Evolutionary conservation across 2,888 invertebrate genomes (phyloP), one percentile per base, ranked within the genome.

Genomic region (Gastrophysa polygoni): DNA sequence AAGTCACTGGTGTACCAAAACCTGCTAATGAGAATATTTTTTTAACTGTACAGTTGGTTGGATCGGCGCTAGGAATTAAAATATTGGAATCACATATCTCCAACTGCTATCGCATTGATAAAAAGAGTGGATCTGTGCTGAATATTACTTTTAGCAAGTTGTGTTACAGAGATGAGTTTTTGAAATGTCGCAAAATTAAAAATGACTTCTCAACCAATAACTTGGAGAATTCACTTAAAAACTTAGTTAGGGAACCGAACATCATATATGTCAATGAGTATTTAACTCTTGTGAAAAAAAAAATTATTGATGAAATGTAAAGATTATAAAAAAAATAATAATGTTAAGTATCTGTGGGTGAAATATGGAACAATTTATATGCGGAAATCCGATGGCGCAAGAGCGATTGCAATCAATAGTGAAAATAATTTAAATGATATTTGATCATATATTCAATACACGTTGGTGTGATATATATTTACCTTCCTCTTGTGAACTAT

Each of bases 221-320:
- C n/a, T n/a, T n/a, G n/a, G n/a, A n/a, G n/a, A n/a, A 17, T 17
- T 46, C 46, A 11, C 46, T 46, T 20, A 48, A 48, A 20, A 21
- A 20, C 24, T 24, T 48, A n/a, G 21, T 21, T 21, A 48, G 20
- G 11, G 46, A 46, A 46, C 14, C 14, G 5, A 14, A 16, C 18
- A 46, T 17, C 20, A 48, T n/a, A n/a, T n/a, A n/a, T n/a, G n/a
- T n/a, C n/a, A n/a, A n/a, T 48, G 48, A 48, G 21, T 47, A 8
- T 20, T 20, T 47, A 8, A 47, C 47, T 21, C n/a, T 20, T 8
- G n/a, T 7, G 3, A 47, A 47, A n/a, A 20, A 47, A 47, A 17
- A 47, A n/a, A n/a, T n/a, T 32, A 8, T 32, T 32, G 29, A 32
- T 2, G 5, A 32, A 8, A 8, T 32, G 29, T 10, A 32, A 32